phyloP scores from a whole-genome alignment of 2,888 invertebrate species.

The Sarcophaga caerulescens region DNA sequence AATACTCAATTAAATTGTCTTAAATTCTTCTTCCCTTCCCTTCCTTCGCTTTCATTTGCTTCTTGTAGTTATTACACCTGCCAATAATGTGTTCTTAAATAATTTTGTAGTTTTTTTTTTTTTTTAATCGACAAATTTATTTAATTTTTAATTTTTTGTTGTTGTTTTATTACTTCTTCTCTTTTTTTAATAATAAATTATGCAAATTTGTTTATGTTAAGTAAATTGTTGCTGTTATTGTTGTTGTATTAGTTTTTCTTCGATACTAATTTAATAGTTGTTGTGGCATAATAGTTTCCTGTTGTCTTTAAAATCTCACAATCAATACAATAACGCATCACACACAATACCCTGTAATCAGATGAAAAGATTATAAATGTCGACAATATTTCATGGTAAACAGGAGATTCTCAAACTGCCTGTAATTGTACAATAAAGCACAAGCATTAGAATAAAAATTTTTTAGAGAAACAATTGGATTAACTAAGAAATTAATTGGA shows the following conservation, averaged over 20 bases:
- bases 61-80: not conserved
- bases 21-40: not conserved
- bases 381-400: not conserved
- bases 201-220: not conserved
- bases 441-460: too few relatives aligned
- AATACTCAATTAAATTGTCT: slow-evolving; percentile 22
- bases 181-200: not conserved
- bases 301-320: not conserved
- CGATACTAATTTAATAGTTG: not conserved
- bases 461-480: too few relatives aligned
- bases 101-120: not conserved
- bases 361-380: slow-evolving; percentile 8
- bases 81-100: not conserved
- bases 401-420: not conserved
- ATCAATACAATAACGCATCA: not conserved
- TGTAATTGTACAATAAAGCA: too few relatives aligned
- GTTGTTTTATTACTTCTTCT: slow-evolving; percentile 8
- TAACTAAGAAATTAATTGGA: too few relatives aligned
- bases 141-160: not conserved
- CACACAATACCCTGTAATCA: slow-evolving; percentile 10
- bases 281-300: slow-evolving; percentile 13
- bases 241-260: not conserved
- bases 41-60: too few relatives aligned
- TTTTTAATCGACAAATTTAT: not conserved
- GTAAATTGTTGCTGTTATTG: not conserved